These are phyloP conservation scores for Eristalinus aeneus DNA, from an alignment of 2,888 invertebrate species.

Conservation along the genomic window DNA sequence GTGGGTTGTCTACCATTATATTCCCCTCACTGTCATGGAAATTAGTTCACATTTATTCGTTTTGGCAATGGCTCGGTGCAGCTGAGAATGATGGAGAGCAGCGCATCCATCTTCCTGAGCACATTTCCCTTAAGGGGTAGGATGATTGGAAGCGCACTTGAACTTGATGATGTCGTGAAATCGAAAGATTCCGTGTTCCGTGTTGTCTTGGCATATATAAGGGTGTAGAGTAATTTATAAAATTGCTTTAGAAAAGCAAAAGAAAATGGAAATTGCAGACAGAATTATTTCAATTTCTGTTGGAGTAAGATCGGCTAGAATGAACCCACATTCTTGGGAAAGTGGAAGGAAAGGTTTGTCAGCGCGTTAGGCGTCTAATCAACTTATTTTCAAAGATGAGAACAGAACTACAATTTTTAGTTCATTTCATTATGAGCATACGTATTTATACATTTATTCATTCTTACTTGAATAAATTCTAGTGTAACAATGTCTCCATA, in stretches of 20 bases:
- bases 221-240: slow-evolving; percentile 16
- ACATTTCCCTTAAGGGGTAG: slow-evolving; percentile 10
- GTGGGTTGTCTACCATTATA: slow-evolving; percentile 34
- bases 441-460: too few relatives aligned
- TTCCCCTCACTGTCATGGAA: slow-evolving; percentile 46
- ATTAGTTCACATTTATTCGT: slow-evolving; percentile 19
- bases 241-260: slow-evolving; percentile 15
- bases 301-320: neutral
- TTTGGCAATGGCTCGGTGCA: neutral
- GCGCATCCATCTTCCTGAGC: neutral
- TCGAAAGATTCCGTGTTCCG: slow-evolving; percentile 46
- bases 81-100: neutral
- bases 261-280: neutral
- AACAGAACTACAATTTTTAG: too few relatives aligned
- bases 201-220: neutral
- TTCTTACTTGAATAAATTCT: too few relatives aligned
- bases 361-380: neutral
- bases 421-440: too few relatives aligned
- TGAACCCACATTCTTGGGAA: neutral
- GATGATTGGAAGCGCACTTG: slow-evolving; percentile 41
- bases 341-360: slow-evolving; percentile 20
- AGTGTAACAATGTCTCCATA: too few relatives aligned
- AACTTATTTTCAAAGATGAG: too few relatives aligned
- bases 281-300: neutral
- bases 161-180: slow-evolving; percentile 57